Evolutionary conservation across 2,797 vertebrate genomes (phyloP).

Genomic region (Macrochelys suwanniensis): DNA sequence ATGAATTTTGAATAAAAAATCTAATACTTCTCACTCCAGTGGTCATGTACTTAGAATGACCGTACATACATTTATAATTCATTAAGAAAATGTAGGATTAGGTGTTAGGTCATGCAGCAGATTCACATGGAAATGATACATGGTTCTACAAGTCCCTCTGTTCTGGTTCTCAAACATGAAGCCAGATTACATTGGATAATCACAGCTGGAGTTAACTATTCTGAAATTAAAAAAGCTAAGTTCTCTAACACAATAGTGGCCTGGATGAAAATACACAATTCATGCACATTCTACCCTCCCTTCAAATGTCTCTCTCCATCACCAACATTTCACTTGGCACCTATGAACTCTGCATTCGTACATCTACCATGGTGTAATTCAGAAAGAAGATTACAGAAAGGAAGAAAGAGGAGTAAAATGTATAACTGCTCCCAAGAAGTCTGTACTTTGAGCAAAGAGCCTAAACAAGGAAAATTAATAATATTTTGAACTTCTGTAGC

Average conservation of each 20-base stretch:
- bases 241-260: slow-evolving; percentile 67
- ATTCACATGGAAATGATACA: slow-evolving; percentile 57
- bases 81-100: slow-evolving; percentile 53
- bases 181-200: slow-evolving; percentile 66
- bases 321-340: slow-evolving; percentile 70
- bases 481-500: slow-evolving; percentile 52
- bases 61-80: slow-evolving; percentile 54
- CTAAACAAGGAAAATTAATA: slow-evolving; percentile 51
- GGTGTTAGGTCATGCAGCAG: slow-evolving; percentile 55
- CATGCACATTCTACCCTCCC: slow-evolving; percentile 65
- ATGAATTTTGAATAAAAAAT: slow-evolving; percentile 47
- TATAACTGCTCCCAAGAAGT: slow-evolving; percentile 57
- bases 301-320: slow-evolving; percentile 69
- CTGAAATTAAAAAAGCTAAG: slow-evolving; percentile 65
- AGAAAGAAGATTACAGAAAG: slow-evolving; percentile 61
- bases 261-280: slow-evolving; percentile 70
- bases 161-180: slow-evolving; percentile 63
- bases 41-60: not conserved
- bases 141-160: slow-evolving; percentile 43
- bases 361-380: slow-evolving; percentile 69
- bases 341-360: slow-evolving; percentile 66
- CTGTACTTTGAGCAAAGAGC: slow-evolving; percentile 59
- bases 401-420: slow-evolving; percentile 50
- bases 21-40: slow-evolving; percentile 45
- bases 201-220: slow-evolving; percentile 54